Evolutionary conservation across 2,797 vertebrate genomes (phyloP).

Genomic region (Telmatherina bonti): DNA sequence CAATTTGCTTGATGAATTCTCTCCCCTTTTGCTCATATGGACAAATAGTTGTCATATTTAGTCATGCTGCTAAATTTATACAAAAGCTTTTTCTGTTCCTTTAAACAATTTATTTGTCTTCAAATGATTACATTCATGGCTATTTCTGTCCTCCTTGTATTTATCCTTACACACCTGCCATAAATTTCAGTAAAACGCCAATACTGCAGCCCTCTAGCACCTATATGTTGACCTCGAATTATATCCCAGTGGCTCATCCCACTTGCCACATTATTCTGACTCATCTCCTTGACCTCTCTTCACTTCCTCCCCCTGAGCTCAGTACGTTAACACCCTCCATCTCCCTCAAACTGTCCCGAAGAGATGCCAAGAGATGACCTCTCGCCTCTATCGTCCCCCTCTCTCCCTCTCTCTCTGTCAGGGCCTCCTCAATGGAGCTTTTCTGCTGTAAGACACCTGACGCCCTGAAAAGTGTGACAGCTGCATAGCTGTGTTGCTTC

Average conservation of each 20-base stretch:
- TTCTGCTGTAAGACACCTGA: conserved; percentile 68
- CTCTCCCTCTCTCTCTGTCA: conserved; percentile 38
- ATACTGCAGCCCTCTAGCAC: conserved; percentile 20
- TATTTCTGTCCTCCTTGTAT: not conserved
- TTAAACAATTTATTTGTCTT: conserved; percentile 5
- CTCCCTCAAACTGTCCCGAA: conserved; percentile 44
- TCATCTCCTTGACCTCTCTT: conserved; percentile 66
- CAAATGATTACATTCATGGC: conserved; percentile 1
- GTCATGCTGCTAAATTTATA: conserved; percentile 12
- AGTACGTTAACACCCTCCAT: conserved; percentile 54
- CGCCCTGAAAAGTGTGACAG: conserved; percentile 73
- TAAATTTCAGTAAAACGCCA: conserved; percentile 21
- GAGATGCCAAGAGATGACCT: conserved; percentile 63
- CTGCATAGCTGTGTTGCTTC: conserved; percentile 52
- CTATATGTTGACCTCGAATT: conserved; percentile 51
- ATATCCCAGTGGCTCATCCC: conserved; percentile 55
- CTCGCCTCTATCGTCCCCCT: conserved; percentile 41
- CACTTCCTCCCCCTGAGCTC: conserved; percentile 51
- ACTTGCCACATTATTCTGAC: conserved; percentile 65
- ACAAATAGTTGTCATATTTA: conserved; percentile 30
- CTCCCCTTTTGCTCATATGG: conserved; percentile 18
- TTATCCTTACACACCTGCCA: conserved; percentile 19
- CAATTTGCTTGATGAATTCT: conserved; percentile 50
- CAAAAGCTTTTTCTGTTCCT: conserved; percentile 10
- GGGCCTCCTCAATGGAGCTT: conserved; percentile 34